A percentile compares a stretch with the other conserved stretches of the same genome.
These are phyloP conservation scores for Epizoanthus ramosus DNA, from an alignment of 92 coral and sea anemone genomes.

Conservation along the genomic window DNA sequence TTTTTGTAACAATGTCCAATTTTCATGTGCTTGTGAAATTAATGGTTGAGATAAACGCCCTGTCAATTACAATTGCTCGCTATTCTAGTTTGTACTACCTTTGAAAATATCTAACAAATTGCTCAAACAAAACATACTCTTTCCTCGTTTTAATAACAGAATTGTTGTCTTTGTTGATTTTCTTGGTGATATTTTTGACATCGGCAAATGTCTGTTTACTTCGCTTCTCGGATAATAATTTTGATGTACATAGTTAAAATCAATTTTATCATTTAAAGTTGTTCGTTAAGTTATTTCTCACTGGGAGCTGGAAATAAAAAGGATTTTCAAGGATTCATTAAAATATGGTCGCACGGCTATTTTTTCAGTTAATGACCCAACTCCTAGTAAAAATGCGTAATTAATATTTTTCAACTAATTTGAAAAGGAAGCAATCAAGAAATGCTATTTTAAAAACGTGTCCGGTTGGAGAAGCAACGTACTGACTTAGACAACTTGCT, in stretches of 20 bases:
- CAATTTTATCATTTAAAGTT: background rate
- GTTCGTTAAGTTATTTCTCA: background rate
- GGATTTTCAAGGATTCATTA: background rate
- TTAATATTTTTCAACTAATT: background rate
- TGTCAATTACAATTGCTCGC: constrained; percentile 28
- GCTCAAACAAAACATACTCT: background rate
- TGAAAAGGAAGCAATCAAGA: background rate
- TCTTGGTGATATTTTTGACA: constrained; percentile 8
- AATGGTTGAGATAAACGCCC: background rate
- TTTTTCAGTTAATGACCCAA: background rate
- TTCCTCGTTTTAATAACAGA: constrained; percentile 12
- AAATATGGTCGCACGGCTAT: background rate
- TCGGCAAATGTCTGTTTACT: constrained; percentile 10
- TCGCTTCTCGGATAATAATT: background rate
- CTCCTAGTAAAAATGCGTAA: background rate
- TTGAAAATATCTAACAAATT: background rate
- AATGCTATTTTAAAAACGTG: background rate
- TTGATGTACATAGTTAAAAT: background rate
- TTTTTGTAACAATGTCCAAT: constrained; percentile 26
- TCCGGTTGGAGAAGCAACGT: too few species aligned
- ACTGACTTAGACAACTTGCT: too few species aligned
- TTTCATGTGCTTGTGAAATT: constrained; percentile 18
- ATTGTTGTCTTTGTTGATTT: background rate
- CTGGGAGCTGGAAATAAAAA: background rate
- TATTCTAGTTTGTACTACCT: background rate